Evolutionary conservation across 1,140 invertebrate genomes (phyloP), one percentile per base, ranked within the genome.

Genomic region (Penaeus vannamei): DNA sequence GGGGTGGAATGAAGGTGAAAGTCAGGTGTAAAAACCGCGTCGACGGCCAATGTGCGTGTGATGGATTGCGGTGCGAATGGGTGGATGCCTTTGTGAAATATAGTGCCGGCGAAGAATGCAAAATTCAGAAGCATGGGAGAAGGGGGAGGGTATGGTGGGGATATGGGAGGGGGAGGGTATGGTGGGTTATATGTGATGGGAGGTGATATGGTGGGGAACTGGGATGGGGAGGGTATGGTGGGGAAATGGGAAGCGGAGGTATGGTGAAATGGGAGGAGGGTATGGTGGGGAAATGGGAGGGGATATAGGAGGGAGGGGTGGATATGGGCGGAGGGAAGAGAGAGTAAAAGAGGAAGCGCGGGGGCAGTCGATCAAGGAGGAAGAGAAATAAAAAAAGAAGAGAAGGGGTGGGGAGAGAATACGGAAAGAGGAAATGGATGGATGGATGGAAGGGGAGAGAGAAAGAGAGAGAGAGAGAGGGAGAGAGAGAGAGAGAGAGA

Each of bases 1-100:
- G 8, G 17, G 53, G 53, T 17, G 53, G 53, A 53, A 53, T 53
- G 53, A 53, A 53, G 53, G 53, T 53, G 53, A 53, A 53, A 53
- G 53, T 53, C 53, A 53, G 36, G 53, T n/a, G 79, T 81, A 20
- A 81, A 81, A 81, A 81, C 79, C 23, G 42, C 26, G 32, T 42
- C 53, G 53, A 53, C 53, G 53, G 79, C 60, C 46, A 59, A 59
- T 81, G 79, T 81, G 42, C 26, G 79, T 53, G 42, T 53, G 79
- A 81, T 59, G 79, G 79, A 59, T 81, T 46, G 79, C 26, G 79
- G 79, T 81, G 26, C 46, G 26, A 81, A 81, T 26, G 79, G 53
- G 59, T 59, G 79, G 22, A 23, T 26, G 60, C 26, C 79, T 59
- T 59, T 81, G 53, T 53, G 53, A 53, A 53, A 53, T 53, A 53